Evolutionary conservation across 2,113 vertebrate genomes (phyloP).

Genomic region (Sakesphorus luctuosus): DNA sequence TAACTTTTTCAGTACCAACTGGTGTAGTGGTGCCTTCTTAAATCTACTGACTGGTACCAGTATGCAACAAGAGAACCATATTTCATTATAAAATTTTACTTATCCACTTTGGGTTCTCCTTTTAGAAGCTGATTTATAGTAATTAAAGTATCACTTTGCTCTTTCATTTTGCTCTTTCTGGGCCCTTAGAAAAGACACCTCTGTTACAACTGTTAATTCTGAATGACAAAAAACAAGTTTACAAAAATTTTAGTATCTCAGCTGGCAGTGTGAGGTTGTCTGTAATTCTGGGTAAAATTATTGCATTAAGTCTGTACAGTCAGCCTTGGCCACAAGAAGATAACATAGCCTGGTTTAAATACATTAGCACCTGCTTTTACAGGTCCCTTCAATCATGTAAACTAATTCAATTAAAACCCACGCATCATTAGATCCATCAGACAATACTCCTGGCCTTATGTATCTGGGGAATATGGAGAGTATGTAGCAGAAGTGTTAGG

Average conservation of each 20-base stretch:
- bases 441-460: not conserved
- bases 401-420: not conserved
- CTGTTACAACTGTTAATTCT: not conserved
- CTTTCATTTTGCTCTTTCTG: not conserved
- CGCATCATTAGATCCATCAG: not conserved
- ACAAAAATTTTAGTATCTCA: not conserved
- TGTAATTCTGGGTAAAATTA: not conserved
- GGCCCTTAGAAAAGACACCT: not conserved
- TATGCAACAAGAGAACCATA: fast-evolving
- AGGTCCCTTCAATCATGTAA: not conserved
- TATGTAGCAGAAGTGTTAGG: not conserved
- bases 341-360: not conserved
- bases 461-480: not conserved
- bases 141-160: not conserved
- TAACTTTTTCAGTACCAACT: not conserved
- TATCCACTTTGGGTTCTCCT: not conserved
- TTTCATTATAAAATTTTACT: not conserved
- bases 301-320: not conserved
- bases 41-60: not conserved
- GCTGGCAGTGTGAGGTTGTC: not conserved
- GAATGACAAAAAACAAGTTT: not conserved
- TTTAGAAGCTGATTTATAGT: not conserved
- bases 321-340: not conserved
- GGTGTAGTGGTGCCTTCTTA: not conserved
- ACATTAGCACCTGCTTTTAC: not conserved